These are phyloP conservation scores for Otolemur garnettii DNA, from an alignment of 2,113 vertebrate genomes.

Conservation along the genomic window DNA sequence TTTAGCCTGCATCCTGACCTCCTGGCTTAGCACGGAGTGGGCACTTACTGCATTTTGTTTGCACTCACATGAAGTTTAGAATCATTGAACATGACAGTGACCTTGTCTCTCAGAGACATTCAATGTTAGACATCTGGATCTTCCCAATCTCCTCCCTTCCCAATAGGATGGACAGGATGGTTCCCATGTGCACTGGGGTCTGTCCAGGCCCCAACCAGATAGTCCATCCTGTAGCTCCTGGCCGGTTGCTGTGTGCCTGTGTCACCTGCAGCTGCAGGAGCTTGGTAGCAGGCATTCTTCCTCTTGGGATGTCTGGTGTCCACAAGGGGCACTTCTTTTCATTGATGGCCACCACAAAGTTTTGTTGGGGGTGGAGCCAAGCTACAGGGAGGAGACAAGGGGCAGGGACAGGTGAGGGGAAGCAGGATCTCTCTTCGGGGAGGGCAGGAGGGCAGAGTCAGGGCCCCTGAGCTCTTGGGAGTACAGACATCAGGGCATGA, in stretches of 20 bases:
- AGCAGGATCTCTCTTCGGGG: background rate
- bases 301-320: background rate
- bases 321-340: background rate
- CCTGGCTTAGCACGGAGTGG: background rate
- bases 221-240: fast-evolving
- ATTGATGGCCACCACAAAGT: background rate
- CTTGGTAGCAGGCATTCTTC: fast-evolving
- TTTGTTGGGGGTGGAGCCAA: background rate
- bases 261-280: background rate
- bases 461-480: background rate
- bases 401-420: background rate
- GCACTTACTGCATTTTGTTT: background rate
- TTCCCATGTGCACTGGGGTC: background rate
- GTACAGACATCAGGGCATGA: background rate
- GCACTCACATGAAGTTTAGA: background rate
- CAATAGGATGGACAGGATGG: fast-evolving
- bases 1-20: background rate
- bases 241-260: background rate
- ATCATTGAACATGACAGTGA: background rate
- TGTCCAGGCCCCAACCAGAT: fast-evolving
- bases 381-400: fast-evolving
- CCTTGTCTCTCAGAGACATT: background rate
- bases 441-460: background rate
- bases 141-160: background rate
- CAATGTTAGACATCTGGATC: background rate